Base-by-base conservation (phyloP, 2,888 invertebrate genomes). In the Philopedon plagiatum region DNA sequence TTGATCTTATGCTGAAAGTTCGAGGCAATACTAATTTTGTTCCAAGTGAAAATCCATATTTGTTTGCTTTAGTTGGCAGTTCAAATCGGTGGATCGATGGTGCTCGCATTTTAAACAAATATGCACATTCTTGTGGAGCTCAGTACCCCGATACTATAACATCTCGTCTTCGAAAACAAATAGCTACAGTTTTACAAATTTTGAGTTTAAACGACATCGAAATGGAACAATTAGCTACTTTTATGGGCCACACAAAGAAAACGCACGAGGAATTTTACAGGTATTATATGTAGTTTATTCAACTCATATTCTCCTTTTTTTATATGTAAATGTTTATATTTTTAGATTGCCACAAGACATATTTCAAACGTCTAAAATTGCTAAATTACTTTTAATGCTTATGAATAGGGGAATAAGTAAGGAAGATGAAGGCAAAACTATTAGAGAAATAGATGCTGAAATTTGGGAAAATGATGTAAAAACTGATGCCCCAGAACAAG, bases 91-190 rank as follows among this genome's bases (percentile, higher is more conserved):
- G 77, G 77, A 70, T 78, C 11, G 71, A 78, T 70, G 78, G 78
- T 9, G 74, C 78, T 29, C 15, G 62, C 39, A 60, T 76, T 8
- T 37, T 77, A 11, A 32, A 73, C 44, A 78, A 79, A 74, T 77
- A 68, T 73, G 71, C 78, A 5, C 19, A 9, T 62, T 44, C 18
- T 8, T 79, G 75, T 71, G 76, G 77, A 7, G 76, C 76, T 34
- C 37, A 70, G 68, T 73, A 77, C 75, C 77, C 76, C 9, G n/a
- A 41, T 61, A 60, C 63, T 54, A 11, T 56, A 57, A 77, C 77
- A 54, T 78, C 77, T 9, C 71, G 76, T 15, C 68, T 76, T 15
- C 69, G 77, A 46, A 78, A 78, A 64, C 77, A 77, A 69, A 78
- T 78, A 39, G 78, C 75, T 21, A 77, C 77, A 13, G 75, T 77